Percentiles rank a stretch among this genome's conserved stretches.
Conservation (phyloP, 2,888 invertebrate genomes). For the Germaria angustata region DNA sequence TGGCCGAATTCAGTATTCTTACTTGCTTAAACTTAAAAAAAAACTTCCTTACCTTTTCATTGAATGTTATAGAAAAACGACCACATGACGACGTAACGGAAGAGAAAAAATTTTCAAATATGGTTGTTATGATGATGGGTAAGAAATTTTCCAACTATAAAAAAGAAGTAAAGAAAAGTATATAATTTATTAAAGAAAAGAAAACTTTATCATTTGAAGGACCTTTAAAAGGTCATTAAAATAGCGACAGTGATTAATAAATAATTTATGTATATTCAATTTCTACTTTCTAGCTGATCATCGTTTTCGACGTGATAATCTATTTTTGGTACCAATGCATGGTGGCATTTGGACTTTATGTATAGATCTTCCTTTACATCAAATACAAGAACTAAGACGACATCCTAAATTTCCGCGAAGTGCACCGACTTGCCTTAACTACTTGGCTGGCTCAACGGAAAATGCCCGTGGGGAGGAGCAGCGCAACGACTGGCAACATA, state of each 20-base stretch:
- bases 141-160: neutral
- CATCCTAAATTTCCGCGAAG: constrained; percentile 78
- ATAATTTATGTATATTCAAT: neutral
- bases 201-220: neutral
- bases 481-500: constrained; percentile 89
- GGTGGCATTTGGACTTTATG: constrained; percentile 96
- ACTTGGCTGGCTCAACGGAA: constrained; percentile 86
- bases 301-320: constrained; percentile 80
- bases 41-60: constrained; percentile 24
- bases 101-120: constrained; percentile 12
- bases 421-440: constrained; percentile 88
- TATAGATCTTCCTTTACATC: constrained; percentile 89
- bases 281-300: constrained; percentile 78
- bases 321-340: constrained; percentile 91
- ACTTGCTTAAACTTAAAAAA: too few relatives aligned
- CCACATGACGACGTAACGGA: neutral
- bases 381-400: constrained; percentile 82
- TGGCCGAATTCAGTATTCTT: too few relatives aligned
- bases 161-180: neutral
- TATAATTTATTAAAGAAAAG: neutral
- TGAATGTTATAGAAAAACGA: constrained; percentile 10
- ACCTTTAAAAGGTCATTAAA: constrained; percentile 13
- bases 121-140: neutral
- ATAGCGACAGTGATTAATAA: neutral
- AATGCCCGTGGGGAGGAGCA: constrained; percentile 85